Conservation (phyloP, 2,113 vertebrate genomes). For the Mastomys natalensis region DNA sequence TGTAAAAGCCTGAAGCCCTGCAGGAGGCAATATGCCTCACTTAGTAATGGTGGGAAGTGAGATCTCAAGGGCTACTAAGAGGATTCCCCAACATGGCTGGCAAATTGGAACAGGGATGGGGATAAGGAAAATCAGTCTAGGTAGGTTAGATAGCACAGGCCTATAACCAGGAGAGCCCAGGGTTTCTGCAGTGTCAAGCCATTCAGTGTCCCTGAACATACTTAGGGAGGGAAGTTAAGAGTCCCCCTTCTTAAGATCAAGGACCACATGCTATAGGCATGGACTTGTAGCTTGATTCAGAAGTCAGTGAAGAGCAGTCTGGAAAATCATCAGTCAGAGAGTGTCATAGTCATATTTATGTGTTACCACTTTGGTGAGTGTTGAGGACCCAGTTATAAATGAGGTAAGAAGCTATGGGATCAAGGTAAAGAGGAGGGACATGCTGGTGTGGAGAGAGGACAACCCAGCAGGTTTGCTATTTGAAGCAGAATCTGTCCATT, state of each 20-base stretch:
- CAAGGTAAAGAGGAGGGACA: not conserved
- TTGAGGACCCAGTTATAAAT: not conserved
- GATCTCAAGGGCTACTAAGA: not conserved
- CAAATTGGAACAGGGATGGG: not conserved
- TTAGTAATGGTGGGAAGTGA: not conserved
- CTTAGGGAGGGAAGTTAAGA: not conserved
- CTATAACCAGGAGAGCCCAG: not conserved
- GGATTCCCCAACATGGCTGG: not conserved
- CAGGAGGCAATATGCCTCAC: not conserved
- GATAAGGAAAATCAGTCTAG: not conserved
- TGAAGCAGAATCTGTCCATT: not conserved
- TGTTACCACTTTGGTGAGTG: constrained; percentile 19
- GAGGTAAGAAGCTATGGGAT: not conserved
- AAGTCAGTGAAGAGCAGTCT: constrained; percentile 29
- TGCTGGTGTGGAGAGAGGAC: not conserved
- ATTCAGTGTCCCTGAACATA: not conserved
- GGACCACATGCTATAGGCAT: not conserved
- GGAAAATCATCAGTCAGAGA: not conserved
- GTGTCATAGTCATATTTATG: not conserved
- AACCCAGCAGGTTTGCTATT: not conserved
- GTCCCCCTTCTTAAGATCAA: not conserved
- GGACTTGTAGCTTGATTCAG: not conserved
- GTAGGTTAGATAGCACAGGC: not conserved
- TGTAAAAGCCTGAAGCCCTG: not conserved
- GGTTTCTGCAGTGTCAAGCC: not conserved